Percentiles rank a stretch among this genome's conserved stretches.
Evolutionary conservation across 2,888 invertebrate genomes (phyloP).

Genomic region (Rotaria magnacalcarata): DNA sequence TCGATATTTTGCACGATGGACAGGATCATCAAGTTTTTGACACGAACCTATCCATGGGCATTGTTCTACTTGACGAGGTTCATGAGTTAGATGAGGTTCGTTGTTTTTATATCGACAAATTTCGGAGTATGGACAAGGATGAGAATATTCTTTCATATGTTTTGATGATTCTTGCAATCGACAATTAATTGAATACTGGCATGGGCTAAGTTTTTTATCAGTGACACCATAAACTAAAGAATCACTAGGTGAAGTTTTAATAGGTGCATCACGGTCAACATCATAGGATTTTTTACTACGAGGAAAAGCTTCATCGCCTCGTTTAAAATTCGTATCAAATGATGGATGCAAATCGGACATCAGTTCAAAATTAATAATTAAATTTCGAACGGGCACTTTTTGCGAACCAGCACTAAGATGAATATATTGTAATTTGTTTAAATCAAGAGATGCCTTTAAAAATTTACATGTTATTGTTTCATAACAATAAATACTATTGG

Average conservation of each 20-base stretch:
- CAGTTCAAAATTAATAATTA: not conserved
- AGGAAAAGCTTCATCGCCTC: not conserved
- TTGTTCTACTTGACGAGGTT: not conserved
- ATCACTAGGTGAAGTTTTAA: too few relatives aligned
- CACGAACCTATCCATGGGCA: not conserved
- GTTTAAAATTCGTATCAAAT: not conserved
- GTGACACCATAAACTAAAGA: not conserved
- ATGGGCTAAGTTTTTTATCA: not conserved
- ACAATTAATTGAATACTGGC: not conserved
- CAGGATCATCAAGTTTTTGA: not conserved
- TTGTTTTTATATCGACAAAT: not conserved
- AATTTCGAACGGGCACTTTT: not conserved
- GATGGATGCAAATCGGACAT: constrained; percentile 8
- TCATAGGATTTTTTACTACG: not conserved
- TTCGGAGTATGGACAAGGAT: not conserved
- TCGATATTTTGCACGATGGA: constrained; percentile 4
- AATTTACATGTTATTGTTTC: not conserved
- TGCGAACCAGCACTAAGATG: constrained; percentile 4
- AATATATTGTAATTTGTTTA: not conserved
- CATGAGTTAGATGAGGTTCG: not conserved
- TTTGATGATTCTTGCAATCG: not conserved
- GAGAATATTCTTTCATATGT: constrained; percentile 8
- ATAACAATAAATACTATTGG: not conserved
- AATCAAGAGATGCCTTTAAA: not conserved
- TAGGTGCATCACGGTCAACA: not conserved